Evolutionary conservation across 2,113 vertebrate genomes (phyloP).

Genomic region (Sceloporus tristichus): DNA sequence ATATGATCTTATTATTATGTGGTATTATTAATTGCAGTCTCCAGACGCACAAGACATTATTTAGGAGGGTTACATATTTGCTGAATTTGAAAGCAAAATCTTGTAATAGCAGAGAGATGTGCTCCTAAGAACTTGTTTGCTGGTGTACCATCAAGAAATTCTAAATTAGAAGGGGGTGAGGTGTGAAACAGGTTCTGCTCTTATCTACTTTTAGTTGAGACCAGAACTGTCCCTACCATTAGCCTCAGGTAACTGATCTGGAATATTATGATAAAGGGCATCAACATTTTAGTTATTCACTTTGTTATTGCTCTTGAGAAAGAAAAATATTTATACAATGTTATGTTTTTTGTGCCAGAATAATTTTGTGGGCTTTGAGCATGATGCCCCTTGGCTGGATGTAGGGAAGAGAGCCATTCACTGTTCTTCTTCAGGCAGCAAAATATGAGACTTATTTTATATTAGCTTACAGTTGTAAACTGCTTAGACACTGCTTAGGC

Average conservation of each 20-base stretch:
- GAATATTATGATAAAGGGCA: no score
- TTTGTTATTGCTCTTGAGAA: neutral
- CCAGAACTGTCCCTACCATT: neutral
- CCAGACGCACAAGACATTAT: neutral
- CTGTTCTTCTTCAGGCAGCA: no score
- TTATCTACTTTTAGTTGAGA: neutral
- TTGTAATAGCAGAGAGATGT: neutral
- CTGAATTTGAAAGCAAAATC: slow-evolving; percentile 13
- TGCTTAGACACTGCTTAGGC: no score
- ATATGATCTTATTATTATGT: neutral
- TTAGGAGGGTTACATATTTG: slow-evolving; percentile 12
- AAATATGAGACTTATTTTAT: no score
- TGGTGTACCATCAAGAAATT: neutral
- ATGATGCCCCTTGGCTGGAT: no score
- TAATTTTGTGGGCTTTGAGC: no score
- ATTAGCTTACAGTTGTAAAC: no score
- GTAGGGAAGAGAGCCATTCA: no score
- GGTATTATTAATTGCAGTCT: slow-evolving; percentile 32
- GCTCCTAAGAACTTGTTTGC: neutral
- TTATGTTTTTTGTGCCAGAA: no score
- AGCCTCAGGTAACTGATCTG: neutral
- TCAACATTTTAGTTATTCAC: no score
- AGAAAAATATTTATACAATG: neutral
- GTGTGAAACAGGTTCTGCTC: neutral
- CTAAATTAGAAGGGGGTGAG: neutral